Conservation (phyloP, 1,140 invertebrate species). For the Brachionus rubens region DNA sequence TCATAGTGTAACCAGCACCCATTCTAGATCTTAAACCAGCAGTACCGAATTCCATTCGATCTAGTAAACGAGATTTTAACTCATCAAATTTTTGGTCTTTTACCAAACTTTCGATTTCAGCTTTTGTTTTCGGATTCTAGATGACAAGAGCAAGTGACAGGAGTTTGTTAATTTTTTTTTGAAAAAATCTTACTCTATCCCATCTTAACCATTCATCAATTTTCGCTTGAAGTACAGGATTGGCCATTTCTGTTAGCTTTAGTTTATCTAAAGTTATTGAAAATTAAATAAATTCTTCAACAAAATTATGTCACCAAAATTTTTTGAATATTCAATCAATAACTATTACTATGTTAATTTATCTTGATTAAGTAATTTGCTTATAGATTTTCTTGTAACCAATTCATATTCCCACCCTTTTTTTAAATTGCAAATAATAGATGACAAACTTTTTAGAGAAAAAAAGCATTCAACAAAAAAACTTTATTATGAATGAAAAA, state of each 20-base stretch:
- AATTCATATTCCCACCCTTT: too few species aligned
- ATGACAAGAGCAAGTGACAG: not conserved
- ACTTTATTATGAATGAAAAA: too few species aligned
- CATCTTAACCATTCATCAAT: slow-evolving; percentile 29
- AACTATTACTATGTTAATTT: too few species aligned
- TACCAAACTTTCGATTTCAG: slow-evolving; percentile 28
- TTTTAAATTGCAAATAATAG: too few species aligned
- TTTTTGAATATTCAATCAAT: too few species aligned
- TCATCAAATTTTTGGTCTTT: not conserved
- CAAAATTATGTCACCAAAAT: too few species aligned
- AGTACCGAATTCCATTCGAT: slow-evolving; percentile 45
- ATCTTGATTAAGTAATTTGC: too few species aligned
- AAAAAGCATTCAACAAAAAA: too few species aligned
- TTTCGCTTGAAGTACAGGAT: not conserved
- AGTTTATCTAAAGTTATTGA: not conserved
- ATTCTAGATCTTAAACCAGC: slow-evolving; percentile 77
- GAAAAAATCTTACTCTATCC: slow-evolving; percentile 28
- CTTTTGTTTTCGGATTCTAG: slow-evolving; percentile 20
- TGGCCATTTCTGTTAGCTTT: slow-evolving; percentile 15
- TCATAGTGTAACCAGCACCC: slow-evolving; percentile 83
- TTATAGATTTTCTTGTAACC: too few species aligned
- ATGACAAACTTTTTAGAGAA: too few species aligned
- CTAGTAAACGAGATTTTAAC: not conserved
- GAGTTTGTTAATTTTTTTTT: not conserved
- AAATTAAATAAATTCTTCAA: too few species aligned